Evolutionary conservation across 2,888 invertebrate species (phyloP).

Genomic region (Epinotia ramella): DNA sequence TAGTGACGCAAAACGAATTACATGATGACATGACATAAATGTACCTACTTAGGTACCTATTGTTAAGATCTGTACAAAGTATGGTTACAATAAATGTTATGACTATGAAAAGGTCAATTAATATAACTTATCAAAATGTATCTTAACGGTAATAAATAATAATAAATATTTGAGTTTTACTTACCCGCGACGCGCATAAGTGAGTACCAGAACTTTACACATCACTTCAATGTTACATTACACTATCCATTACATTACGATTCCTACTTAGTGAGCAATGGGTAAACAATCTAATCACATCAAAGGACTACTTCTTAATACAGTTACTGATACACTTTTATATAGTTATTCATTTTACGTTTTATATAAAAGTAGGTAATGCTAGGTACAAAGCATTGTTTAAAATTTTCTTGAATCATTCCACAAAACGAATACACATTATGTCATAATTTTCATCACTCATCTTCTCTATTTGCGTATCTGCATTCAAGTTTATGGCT

Average conservation of each 20-base stretch:
- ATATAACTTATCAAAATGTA: too few relatives aligned
- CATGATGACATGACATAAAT: too few relatives aligned
- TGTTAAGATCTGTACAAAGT: too few relatives aligned
- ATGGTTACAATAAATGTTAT: too few relatives aligned
- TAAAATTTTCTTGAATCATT: not conserved
- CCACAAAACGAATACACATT: not conserved
- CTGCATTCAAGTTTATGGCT: conserved; percentile 45
- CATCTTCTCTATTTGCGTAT: conserved; percentile 22
- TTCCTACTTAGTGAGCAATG: not conserved
- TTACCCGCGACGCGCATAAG: conserved; percentile 24
- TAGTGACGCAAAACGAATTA: not conserved
- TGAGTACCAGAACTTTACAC: conserved; percentile 32
- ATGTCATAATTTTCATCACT: conserved; percentile 3
- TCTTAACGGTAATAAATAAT: too few relatives aligned
- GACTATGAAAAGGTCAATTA: too few relatives aligned
- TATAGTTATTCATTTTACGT: conserved; percentile 8
- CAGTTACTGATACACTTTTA: conserved; percentile 12
- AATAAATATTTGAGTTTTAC: not conserved
- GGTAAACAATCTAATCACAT: conserved; percentile 13
- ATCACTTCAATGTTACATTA: conserved; percentile 35
- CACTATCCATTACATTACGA: conserved; percentile 18
- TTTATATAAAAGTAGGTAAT: conserved; percentile 2
- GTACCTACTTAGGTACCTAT: too few relatives aligned
- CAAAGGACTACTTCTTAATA: conserved; percentile 5
- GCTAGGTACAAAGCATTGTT: not conserved